These are phyloP conservation scores for Pelosia muscerda DNA, from an alignment of 2,888 invertebrate species.

Conservation along the genomic window DNA sequence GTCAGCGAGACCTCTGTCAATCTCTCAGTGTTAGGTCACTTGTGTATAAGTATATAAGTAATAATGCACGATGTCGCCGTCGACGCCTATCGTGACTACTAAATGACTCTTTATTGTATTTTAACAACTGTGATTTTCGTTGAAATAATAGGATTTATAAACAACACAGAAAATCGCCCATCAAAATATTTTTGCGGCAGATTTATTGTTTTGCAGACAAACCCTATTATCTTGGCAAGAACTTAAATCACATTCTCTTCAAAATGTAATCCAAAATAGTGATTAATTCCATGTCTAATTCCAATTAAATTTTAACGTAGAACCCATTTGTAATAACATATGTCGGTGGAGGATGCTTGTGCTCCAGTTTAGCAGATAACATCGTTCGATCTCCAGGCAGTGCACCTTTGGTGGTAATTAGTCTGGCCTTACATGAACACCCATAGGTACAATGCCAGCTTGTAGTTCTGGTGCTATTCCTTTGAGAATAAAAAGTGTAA, in stretches of 20 bases:
- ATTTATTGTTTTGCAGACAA: no score
- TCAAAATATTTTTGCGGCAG: no score
- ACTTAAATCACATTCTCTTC: neutral
- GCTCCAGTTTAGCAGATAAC: conserved; percentile 68
- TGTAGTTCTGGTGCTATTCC: conserved; percentile 38
- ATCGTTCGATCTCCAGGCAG: conserved; percentile 27
- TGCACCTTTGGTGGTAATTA: conserved; percentile 39
- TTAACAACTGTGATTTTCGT: no score
- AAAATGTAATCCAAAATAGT: neutral
- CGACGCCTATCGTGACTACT: no score
- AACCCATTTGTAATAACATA: conserved; percentile 50
- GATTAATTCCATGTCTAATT: neutral
- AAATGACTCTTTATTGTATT: no score
- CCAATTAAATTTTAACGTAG: conserved; percentile 46
- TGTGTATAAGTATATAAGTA: no score
- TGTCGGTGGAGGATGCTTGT: conserved; percentile 69
- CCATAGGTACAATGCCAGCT: conserved; percentile 61
- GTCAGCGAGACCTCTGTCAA: no score
- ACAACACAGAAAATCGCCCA: no score
- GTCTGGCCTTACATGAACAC: conserved; percentile 53
- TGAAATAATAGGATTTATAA: no score
- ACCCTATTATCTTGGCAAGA: no score
- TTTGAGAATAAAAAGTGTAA: conserved; percentile 56
- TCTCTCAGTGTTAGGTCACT: no score
- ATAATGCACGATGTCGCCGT: no score